phyloP scores from a whole-genome alignment of 2,797 vertebrate species.

The Peromyscus melanophrys region DNA sequence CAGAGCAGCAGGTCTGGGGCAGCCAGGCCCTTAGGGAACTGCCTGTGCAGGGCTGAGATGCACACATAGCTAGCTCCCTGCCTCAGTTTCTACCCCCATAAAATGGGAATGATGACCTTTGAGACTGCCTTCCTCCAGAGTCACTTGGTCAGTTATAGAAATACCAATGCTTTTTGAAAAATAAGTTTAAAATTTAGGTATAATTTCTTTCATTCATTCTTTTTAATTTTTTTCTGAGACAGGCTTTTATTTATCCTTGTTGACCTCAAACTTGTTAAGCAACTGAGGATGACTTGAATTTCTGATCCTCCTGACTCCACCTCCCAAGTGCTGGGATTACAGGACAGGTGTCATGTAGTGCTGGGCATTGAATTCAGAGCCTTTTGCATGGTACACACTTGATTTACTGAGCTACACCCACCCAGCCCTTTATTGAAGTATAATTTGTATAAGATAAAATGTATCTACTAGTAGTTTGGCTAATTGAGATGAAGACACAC shows the following conservation, averaged over 20 bases:
- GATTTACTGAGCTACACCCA: not conserved
- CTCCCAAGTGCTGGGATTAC: not conserved
- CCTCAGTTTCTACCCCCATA: not conserved
- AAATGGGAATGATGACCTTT: slow-evolving; percentile 4
- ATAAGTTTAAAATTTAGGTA: not conserved
- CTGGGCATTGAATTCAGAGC: not conserved
- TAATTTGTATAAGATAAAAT: not conserved
- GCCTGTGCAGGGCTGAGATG: not conserved
- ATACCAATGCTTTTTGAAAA: not conserved
- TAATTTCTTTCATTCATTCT: not conserved
- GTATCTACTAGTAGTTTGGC: not conserved
- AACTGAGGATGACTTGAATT: not conserved
- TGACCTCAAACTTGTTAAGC: not conserved
- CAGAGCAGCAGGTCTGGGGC: not conserved
- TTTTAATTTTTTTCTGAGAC: not conserved
- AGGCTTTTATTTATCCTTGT: not conserved
- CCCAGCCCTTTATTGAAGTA: not conserved
- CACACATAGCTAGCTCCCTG: not conserved
- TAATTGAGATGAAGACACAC: not conserved
- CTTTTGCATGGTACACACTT: not conserved
- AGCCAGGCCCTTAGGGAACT: not conserved
- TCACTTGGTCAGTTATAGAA: not conserved
- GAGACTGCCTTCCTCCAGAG: not conserved
- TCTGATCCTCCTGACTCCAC: not conserved
- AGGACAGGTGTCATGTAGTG: too few species aligned